Evolutionary conservation across 2,113 vertebrate genomes (phyloP), one percentile per base, ranked within the genome.

Genomic region (Baryphthengus martii): DNA sequence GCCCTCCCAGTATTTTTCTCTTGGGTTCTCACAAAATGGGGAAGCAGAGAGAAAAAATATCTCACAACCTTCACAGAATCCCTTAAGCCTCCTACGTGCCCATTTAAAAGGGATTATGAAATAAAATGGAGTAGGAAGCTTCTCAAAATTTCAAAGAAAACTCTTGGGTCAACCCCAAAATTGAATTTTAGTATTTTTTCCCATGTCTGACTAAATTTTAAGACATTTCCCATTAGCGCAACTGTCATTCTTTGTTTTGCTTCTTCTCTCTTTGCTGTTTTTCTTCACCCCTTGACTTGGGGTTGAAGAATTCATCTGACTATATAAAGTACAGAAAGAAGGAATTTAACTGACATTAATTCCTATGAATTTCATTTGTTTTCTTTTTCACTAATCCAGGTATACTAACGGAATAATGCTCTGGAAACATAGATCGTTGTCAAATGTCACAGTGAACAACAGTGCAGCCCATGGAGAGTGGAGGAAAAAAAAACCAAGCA

Each of bases 341-440:
- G 39, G 40, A 93, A 88, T 93, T 95, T 96, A 96, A 90, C 75
- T 90, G 76, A 83, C 26, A 26, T 90, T 91, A 95, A 96, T 97
- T 95, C 76, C 62, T 80, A 85, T 55, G 12, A 95, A 94, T 92
- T 94, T 88, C 10, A 94, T 91, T 86, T 93, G 31, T 47, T 91
- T 93, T 96, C 68, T 91, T 97, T 97, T 95, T 96, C 78, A 90
- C 73, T 96, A 90, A 95, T 97, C 83, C 87, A 75, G 72, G 73
- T 76, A 74, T 52, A 91, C 74, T 92, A 94, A 96, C 58, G 79
- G 79, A 96, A 95, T 90, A 91, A 95, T 42, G 37, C 53, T 67
- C 52, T 93, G 67, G 63, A 91, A 96, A 90, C 76, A 96, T 5
- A 95, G 6, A 83, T 86, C 49, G 93, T 67, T 83, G 90, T 85